Evolutionary conservation across 2,797 vertebrate species (phyloP).

Genomic region (Hyperoplus immaculatus): DNA sequence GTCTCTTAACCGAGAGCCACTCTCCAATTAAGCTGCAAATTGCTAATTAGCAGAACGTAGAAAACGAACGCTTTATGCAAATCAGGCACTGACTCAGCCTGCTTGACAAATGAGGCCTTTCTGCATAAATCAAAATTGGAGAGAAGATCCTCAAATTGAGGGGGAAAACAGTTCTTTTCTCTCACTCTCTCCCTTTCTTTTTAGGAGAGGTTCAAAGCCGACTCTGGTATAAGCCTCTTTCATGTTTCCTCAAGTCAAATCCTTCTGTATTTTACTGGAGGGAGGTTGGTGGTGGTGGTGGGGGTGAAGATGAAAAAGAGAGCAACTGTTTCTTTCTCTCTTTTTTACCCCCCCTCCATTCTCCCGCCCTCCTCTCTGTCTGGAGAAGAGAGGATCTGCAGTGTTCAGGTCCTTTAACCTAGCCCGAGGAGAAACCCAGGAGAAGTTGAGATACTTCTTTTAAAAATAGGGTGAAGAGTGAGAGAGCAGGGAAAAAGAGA

Average conservation of each 20-base stretch:
- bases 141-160: constrained; percentile 83
- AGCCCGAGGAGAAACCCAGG: constrained; percentile 75
- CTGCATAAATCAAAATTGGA: constrained; percentile 87
- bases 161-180: constrained; percentile 72
- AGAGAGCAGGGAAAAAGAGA: constrained; percentile 17
- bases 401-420: constrained; percentile 80
- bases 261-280: constrained; percentile 87
- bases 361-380: constrained; percentile 65
- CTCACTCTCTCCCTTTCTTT: constrained; percentile 52
- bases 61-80: constrained; percentile 89
- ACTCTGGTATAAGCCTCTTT: constrained; percentile 88
- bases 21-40: constrained; percentile 91
- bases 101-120: constrained; percentile 89
- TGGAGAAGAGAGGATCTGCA: constrained; percentile 72
- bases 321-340: constrained; percentile 81
- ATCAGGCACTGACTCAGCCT: constrained; percentile 88
- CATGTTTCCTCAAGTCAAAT: constrained; percentile 90
- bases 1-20: constrained; percentile 85
- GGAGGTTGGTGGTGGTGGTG: constrained; percentile 54
- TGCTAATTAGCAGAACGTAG: constrained; percentile 89
- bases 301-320: constrained; percentile 85
- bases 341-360: constrained; percentile 15
- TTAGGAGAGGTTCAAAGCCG: constrained; percentile 87
- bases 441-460: constrained; percentile 77
- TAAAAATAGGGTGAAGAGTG: constrained; percentile 71